Evolutionary conservation across 2,113 vertebrate genomes (phyloP), one percentile per base, ranked within the genome.

Genomic region (Oophaga pumilio): DNA sequence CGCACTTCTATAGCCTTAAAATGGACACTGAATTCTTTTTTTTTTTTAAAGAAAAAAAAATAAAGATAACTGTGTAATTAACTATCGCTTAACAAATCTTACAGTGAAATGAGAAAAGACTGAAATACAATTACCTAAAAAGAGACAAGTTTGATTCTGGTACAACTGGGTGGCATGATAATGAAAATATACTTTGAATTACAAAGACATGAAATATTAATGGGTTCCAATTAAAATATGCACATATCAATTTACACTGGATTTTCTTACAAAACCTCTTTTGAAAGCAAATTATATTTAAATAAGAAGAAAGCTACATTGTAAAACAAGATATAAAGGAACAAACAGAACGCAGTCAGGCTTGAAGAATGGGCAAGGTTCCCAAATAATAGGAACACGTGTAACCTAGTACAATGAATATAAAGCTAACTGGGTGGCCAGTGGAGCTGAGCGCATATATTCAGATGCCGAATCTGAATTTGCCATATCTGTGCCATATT

Each of bases 21-120:
- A 87, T 62, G 24, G 56, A 74, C 82, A 83, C 22, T 12, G 64
- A 80, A 26, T 20, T 68, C 57, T 76, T 81, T 60, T 43, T 43
- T 43, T 43, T 43, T 43, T 43, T 43, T 43, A 43, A 43, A 43
- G 33, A 43, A 3, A 43, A 2, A 43, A 43, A 43, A 59, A 43
- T n/a, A 81, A 71, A 50, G 86, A 64, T 74, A 87, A 87, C 56
- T 53, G 20, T 20, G 73, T 69, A 83, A 82, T 82, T 87, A 87
- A n/a, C 43, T 66, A 87, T 83, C 86, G 53, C 68, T 64, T 82
- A 50, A 74, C 26, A 87, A 76, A 87, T 87, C 86, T 82, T 82
- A 64, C 18, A 64, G 24, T 60, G 53, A 50, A 87, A 81, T 52
- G 18, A 62, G 49, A 82, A 76, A 18, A 28, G 57, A 15, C 68